Evolutionary conservation across 2,113 vertebrate genomes (phyloP).

Genomic region (Hiodon tergisus): DNA sequence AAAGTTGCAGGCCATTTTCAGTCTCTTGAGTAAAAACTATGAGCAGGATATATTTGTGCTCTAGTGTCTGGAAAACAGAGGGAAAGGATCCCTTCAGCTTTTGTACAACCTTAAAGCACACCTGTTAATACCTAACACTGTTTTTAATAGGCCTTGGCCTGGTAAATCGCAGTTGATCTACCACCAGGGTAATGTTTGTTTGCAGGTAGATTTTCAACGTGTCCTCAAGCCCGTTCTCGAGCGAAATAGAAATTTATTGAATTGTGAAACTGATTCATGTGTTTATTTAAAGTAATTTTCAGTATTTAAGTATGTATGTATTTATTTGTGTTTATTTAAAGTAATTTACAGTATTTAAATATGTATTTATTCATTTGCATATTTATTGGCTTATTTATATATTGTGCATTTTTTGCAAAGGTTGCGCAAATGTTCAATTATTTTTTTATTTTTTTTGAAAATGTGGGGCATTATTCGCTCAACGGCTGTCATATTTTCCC

Average conservation of each 20-base stretch:
- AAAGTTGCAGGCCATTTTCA: conserved; percentile 47
- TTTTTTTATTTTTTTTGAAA: conserved; percentile 50
- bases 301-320: conserved; percentile 40
- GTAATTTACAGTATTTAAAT: conserved; percentile 55
- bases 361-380: conserved; percentile 58
- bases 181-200: conserved; percentile 55
- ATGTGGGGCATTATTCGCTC: conserved; percentile 36
- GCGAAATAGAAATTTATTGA: conserved; percentile 53
- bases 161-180: conserved; percentile 50
- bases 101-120: conserved; percentile 74
- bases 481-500: neutral
- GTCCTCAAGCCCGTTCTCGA: conserved; percentile 52
- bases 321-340: conserved; percentile 51
- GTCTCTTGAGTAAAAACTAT: conserved; percentile 44
- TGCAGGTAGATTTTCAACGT: conserved; percentile 50
- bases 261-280: conserved; percentile 57
- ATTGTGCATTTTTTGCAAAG: conserved; percentile 4
- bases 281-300: conserved; percentile 55
- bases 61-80: conserved; percentile 55
- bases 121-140: conserved; percentile 44
- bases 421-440: conserved; percentile 39
- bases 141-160: conserved; percentile 54
- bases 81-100: conserved; percentile 60
- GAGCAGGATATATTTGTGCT: conserved; percentile 38
- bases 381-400: neutral